Conservation (phyloP, 2,888 invertebrate species). For the Tetranychus piercei region DNA sequence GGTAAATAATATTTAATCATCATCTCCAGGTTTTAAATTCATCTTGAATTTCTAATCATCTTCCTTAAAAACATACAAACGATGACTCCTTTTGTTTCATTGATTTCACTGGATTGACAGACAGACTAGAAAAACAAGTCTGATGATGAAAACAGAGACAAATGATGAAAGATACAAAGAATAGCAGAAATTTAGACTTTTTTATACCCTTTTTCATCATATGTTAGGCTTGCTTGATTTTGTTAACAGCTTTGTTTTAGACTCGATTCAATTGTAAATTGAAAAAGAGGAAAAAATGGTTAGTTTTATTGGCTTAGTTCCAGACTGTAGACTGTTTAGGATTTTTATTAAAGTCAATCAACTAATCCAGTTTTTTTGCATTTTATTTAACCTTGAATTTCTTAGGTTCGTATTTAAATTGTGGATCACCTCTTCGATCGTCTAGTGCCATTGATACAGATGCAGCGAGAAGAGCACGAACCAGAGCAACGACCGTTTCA, state of each 20-base stretch:
- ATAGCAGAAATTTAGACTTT: too few species aligned
- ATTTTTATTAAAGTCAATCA: neutral
- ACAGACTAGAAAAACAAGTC: too few species aligned
- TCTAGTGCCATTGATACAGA: slow-evolving; percentile 84
- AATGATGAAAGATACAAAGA: too few species aligned
- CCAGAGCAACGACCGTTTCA: slow-evolving; percentile 14
- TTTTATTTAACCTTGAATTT: neutral
- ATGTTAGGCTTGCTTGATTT: neutral
- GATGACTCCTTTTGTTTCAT: too few species aligned
- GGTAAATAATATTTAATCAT: neutral
- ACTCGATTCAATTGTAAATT: neutral
- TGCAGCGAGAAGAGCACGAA: slow-evolving; percentile 58
- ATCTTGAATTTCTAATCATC: too few species aligned
- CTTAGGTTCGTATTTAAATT: neutral
- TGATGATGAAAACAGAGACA: too few species aligned
- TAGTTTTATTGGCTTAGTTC: neutral
- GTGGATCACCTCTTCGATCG: slow-evolving; percentile 41
- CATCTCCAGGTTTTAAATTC: neutral
- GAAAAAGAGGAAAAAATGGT: neutral
- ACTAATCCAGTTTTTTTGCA: neutral
- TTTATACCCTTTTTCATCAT: too few species aligned
- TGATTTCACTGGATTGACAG: too few species aligned
- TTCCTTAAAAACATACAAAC: too few species aligned
- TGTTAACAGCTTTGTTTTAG: neutral
- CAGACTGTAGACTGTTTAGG: neutral